Base-by-base conservation (phyloP, 1,140 invertebrate species). In the Campoletis sonorensis region DNA sequence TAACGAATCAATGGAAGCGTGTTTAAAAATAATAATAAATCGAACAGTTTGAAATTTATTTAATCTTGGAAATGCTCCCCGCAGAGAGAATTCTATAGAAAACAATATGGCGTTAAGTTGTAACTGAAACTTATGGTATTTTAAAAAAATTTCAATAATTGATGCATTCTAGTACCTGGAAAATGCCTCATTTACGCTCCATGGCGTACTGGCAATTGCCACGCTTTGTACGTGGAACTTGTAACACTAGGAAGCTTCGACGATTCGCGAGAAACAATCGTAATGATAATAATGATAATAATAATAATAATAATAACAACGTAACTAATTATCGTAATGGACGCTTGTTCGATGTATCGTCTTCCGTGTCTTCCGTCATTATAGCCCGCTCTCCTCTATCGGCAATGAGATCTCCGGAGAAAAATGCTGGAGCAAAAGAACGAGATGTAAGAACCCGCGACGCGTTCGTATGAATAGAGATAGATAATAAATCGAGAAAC, bases 331-430 rank as follows among this genome's bases (percentile, higher is more conserved):
- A 72, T 72, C 37, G n/a, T 49, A 72, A 72, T 72, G 18, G 21
- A 11, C 21, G 30, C 26, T 23, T 30, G 64, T 68, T 71, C 68
- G 27, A 37, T 21, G 68, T 23, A 40, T 72, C 70, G 49, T 49
- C 70, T 72, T 72, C 70, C 70, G 70, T 72, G 70, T 72, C 15
- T 72, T 21, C n/a, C n/a, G 51, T 54, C 37, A 71, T 26, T 37
- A 71, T 18, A 71, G 21, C 23, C 27, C 27, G 15, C 11, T 54
- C 33, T 54, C 33, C 4, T 30, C 13, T 70, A 70, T 70, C 30
- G 68, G 68, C 18, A 70, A 40, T 70, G 30, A 70, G 18, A 70
- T 18, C 27, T 33, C 30, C 1, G 33, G 1, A 40, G 26, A 40
- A 70, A 70, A 68, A 30, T 68, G 1, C 11, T 16, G 15, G 67